Evolutionary conservation across 2,888 invertebrate genomes (phyloP).

Genomic region (Epistrophe eligans): DNA sequence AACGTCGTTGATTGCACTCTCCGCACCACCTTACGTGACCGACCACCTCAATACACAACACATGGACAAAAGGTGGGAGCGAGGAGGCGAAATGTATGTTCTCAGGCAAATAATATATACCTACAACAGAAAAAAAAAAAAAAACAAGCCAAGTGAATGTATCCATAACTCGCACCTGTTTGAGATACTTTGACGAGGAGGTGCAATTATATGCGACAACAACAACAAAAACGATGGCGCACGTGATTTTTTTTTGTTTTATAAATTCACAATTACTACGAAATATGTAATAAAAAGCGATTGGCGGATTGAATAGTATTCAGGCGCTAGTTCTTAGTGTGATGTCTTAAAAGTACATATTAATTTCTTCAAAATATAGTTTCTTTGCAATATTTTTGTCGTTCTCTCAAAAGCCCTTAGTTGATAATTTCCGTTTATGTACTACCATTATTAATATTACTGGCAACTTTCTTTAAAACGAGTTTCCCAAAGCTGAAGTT

Average conservation of each 20-base stretch:
- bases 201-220: constrained; percentile 45
- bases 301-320: background rate
- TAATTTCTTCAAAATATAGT: too few relatives aligned
- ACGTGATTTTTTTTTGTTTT: constrained; percentile 45
- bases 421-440: too few relatives aligned
- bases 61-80: background rate
- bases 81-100: constrained; percentile 36
- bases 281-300: background rate
- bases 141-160: constrained; percentile 59
- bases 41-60: background rate
- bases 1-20: constrained; percentile 22
- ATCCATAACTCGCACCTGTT: constrained; percentile 72
- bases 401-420: too few relatives aligned
- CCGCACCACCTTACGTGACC: constrained; percentile 16
- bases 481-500: too few relatives aligned
- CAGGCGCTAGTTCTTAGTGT: background rate
- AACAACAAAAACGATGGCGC: constrained; percentile 30
- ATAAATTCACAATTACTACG: background rate
- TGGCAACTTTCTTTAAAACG: too few relatives aligned
- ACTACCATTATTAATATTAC: too few relatives aligned
- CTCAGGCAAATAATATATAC: constrained; percentile 25
- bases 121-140: background rate
- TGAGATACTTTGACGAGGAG: constrained; percentile 62
- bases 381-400: too few relatives aligned
- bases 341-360: too few relatives aligned